phyloP scores from a whole-genome alignment of 2,797 vertebrate species.

The Octomys mimax region DNA sequence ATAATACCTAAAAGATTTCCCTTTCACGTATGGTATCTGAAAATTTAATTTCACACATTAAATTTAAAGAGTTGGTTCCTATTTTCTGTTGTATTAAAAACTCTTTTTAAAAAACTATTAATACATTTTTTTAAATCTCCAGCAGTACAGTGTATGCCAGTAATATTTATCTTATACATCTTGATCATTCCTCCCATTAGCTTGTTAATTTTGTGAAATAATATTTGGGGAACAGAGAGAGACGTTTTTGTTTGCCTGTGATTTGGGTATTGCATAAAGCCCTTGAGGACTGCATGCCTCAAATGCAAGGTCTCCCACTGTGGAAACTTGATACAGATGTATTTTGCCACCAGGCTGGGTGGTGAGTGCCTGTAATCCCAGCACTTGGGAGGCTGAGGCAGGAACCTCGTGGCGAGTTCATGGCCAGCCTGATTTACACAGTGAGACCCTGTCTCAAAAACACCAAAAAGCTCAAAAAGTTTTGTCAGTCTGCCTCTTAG shows the following conservation, averaged over 20 bases:
- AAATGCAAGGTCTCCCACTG: background rate
- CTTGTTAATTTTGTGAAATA: background rate
- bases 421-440: background rate
- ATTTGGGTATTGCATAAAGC: background rate
- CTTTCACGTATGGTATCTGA: background rate
- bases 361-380: background rate
- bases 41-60: background rate
- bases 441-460: background rate
- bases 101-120: background rate
- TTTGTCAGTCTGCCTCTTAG: background rate
- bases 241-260: background rate
- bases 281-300: background rate
- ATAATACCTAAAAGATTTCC: background rate
- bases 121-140: background rate
- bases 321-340: background rate
- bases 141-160: background rate
- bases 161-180: background rate
- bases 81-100: background rate
- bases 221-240: background rate
- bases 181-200: background rate
- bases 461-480: background rate
- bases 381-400: background rate
- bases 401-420: background rate
- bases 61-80: slow-evolving; percentile 1
- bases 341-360: background rate